Conservation (phyloP, 64 coral and sea anemone genomes). For the Dendronephthya gigantea region DNA sequence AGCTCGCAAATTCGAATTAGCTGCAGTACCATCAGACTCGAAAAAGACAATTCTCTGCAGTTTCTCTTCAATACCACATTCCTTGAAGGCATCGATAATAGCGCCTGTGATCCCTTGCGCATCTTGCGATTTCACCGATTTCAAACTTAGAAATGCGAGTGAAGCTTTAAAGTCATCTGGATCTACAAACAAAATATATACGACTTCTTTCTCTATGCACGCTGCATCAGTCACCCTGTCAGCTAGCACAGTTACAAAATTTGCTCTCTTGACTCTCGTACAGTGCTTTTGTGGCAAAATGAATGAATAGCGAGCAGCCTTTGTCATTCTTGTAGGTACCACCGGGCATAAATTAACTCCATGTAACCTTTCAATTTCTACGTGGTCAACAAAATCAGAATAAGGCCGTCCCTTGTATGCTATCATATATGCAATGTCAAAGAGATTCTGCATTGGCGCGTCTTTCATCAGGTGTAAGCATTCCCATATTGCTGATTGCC, state of each 20-base stretch:
- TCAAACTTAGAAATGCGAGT: slow-evolving; percentile 43
- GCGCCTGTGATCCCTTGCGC: slow-evolving; percentile 39
- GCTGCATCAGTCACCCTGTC: slow-evolving; percentile 25
- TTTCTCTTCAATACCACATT: slow-evolving; percentile 39
- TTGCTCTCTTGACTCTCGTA: slow-evolving; percentile 43
- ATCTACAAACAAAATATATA: slow-evolving; percentile 39
- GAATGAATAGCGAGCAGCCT: slow-evolving; percentile 43
- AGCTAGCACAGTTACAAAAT: slow-evolving; percentile 32
- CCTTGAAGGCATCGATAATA: slow-evolving; percentile 24
- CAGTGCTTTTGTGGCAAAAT: slow-evolving; percentile 57
- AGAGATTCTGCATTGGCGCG: slow-evolving; percentile 41
- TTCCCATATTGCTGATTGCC: slow-evolving; percentile 41
- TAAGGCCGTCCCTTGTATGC: slow-evolving; percentile 58
- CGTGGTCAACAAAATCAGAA: slow-evolving; percentile 44
- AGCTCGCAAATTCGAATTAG: slow-evolving; percentile 38
- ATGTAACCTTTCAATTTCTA: slow-evolving; percentile 51
- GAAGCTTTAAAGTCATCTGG: slow-evolving; percentile 37
- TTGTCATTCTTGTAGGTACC: slow-evolving; percentile 48
- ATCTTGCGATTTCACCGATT: slow-evolving; percentile 37
- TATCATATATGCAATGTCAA: slow-evolving; percentile 55
- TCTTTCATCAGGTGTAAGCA: slow-evolving; percentile 50
- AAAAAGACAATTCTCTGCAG: slow-evolving; percentile 47
- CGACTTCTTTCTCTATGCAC: slow-evolving; percentile 36
- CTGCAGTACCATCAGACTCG: slow-evolving; percentile 45
- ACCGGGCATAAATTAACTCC: slow-evolving; percentile 45